Conservation (phyloP, 1,140 invertebrate species). For the Druon quercuslanigerum region DNA sequence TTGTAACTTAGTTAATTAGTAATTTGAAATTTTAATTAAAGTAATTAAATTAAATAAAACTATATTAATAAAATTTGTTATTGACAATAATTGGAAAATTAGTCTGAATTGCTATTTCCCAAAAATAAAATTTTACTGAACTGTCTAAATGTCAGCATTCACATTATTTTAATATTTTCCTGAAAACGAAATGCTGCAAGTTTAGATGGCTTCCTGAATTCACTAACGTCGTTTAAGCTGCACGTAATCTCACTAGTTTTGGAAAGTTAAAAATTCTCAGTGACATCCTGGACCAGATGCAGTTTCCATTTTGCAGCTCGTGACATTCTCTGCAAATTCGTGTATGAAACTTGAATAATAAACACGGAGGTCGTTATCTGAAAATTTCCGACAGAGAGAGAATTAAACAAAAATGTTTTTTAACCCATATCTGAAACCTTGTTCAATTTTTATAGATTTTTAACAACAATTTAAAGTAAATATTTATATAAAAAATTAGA, state of each 20-base stretch:
- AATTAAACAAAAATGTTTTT: background rate
- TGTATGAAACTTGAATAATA: conserved; percentile 27
- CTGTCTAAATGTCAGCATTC: background rate
- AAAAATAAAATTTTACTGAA: no score
- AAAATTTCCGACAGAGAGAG: background rate
- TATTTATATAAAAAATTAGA: no score
- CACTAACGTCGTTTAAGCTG: background rate
- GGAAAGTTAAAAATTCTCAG: background rate
- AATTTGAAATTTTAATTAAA: no score
- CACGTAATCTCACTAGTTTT: conserved; percentile 15
- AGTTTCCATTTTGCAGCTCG: background rate
- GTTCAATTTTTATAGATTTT: no score
- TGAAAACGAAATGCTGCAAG: background rate
- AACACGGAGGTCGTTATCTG: conserved; percentile 2
- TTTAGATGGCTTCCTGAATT: conserved; percentile 19
- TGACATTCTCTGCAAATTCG: conserved; percentile 8
- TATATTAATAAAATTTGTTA: no score
- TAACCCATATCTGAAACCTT: no score
- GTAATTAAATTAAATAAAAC: no score
- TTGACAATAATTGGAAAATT: no score
- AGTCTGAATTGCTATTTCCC: no score
- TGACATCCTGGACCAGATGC: background rate
- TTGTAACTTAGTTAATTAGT: no score
- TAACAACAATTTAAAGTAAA: no score
- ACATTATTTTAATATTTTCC: conserved; percentile 1